Conservation (phyloP, 2,797 vertebrate species). For the Anguilla megastoma region DNA sequence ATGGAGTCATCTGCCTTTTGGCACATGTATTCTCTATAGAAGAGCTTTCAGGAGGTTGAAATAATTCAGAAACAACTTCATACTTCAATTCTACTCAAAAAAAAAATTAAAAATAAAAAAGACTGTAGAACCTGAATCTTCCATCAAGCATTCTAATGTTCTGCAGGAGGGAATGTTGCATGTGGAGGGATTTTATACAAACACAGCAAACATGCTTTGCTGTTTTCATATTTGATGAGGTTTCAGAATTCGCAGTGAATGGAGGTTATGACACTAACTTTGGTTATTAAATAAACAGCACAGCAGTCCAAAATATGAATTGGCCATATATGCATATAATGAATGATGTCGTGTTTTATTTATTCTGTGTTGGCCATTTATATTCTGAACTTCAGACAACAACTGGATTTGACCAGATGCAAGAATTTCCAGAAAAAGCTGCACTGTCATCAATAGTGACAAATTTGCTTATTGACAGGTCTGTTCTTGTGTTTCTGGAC, state of each 20-base stretch:
- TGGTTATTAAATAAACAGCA: neutral
- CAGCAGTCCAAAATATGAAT: neutral
- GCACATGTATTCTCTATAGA: neutral
- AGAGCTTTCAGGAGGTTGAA: neutral
- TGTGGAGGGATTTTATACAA: neutral
- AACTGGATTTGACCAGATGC: neutral
- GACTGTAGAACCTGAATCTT: neutral
- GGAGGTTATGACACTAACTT: slow-evolving; percentile 16
- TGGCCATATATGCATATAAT: neutral
- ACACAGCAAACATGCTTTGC: neutral
- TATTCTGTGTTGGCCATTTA: too few species aligned
- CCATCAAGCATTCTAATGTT: neutral
- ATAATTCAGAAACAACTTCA: neutral
- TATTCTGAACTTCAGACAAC: too few species aligned
- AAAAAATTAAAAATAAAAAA: too few species aligned
- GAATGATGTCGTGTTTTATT: neutral
- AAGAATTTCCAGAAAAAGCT: neutral
- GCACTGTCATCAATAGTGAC: neutral
- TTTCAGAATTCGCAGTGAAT: slow-evolving; percentile 17
- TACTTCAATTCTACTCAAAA: neutral
- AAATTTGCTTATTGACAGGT: neutral
- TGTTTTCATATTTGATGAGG: slow-evolving; percentile 17
- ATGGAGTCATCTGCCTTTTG: neutral
- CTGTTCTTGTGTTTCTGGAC: neutral
- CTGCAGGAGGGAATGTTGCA: neutral